Percentiles rank a stretch among this genome's conserved stretches.
phyloP scores from a whole-genome alignment of 2,888 invertebrate species.

The Pogonocherus hispidulus region DNA sequence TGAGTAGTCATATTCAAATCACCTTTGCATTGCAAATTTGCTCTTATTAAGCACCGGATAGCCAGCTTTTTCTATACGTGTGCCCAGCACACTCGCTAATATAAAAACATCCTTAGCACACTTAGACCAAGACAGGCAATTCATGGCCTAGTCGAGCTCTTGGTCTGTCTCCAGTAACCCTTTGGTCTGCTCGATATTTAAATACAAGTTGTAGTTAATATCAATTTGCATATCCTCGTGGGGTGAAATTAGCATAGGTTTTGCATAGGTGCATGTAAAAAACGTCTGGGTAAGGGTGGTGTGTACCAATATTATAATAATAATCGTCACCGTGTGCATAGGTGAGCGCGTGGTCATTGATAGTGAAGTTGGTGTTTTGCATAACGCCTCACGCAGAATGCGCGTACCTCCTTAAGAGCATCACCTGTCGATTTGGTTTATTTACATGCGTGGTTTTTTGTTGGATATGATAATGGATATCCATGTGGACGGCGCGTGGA shows the following conservation, averaged over 20 bases:
- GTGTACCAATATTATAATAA: constrained; percentile 46
- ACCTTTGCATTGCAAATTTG: constrained; percentile 34
- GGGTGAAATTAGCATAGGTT: constrained; percentile 52
- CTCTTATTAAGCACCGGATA: constrained; percentile 35
- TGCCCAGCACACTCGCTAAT: constrained; percentile 33
- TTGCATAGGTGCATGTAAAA: constrained; percentile 49
- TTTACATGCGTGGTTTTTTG: neutral
- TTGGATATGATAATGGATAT: constrained; percentile 17
- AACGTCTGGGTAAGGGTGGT: constrained; percentile 48
- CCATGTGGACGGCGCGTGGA: constrained; percentile 25
- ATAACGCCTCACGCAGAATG: constrained; percentile 42
- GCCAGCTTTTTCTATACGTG: constrained; percentile 34
- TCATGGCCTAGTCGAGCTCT: neutral
- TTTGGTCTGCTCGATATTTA: constrained; percentile 38
- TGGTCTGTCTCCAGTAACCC: neutral
- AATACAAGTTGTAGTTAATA: constrained; percentile 41
- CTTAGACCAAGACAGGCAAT: constrained; percentile 30
- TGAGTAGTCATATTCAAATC: constrained; percentile 37
- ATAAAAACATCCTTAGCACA: constrained; percentile 34
- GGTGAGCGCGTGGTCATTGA: constrained; percentile 49
- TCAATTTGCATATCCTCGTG: constrained; percentile 45
- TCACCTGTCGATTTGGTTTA: constrained; percentile 39
- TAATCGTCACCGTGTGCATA: constrained; percentile 36
- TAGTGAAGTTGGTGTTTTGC: constrained; percentile 46
- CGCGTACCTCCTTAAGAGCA: constrained; percentile 32